Base-by-base conservation (phyloP, 2,797 vertebrate species). In the Labroides dimidiatus region DNA sequence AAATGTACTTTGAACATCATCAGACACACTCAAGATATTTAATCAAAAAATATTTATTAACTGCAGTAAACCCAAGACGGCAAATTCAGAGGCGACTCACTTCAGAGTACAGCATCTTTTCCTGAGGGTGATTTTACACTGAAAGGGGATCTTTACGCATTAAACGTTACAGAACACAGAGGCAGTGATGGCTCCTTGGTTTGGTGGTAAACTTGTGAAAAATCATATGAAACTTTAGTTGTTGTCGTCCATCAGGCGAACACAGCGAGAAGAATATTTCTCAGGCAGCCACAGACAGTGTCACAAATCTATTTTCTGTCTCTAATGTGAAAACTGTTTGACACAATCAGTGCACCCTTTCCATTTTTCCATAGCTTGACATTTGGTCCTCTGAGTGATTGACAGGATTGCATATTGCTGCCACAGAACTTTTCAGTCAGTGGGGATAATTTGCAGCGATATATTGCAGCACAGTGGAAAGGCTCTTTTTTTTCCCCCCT, bases 331-430 rank as follows among this genome's bases (percentile, higher is more conserved):
- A 74, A 81, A 84, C 55, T 70, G 78, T 84, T 85, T 77, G 80
- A 86, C 87, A 82, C 75, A 84, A 84, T 86, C 83, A 78, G 78
- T 58, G 36, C 80, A 83, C 54, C 59, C 66, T 78, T 57, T 59
- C 21, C 50, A 10, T 36, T 57, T 67, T 65, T 77, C 71, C 68
- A 52, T 44, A 70, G 69, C 47, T 51, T 88, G 76, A 85, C 82
- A 81, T 87, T 87, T 79, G 72, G 62, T 80, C 69, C 77, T 72
- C 48, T 27, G 78, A 77, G 72, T 82, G 83, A 90, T 78, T 81
- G 84, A 55, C 84, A 83, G 77, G 62, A 74, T 61, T 74, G 75
- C 51, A 78, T 77, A 84, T 64, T 74, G 77, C 82, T 83, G 77
- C 77, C 60, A 49, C 56, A 54, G 51, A 84, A 84, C 64, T 65